A percentile compares a stretch with the other conserved stretches of the same genome.
Evolutionary conservation across 2,888 invertebrate species (phyloP).

Genomic region (Caenorhabditis sulstoni): DNA sequence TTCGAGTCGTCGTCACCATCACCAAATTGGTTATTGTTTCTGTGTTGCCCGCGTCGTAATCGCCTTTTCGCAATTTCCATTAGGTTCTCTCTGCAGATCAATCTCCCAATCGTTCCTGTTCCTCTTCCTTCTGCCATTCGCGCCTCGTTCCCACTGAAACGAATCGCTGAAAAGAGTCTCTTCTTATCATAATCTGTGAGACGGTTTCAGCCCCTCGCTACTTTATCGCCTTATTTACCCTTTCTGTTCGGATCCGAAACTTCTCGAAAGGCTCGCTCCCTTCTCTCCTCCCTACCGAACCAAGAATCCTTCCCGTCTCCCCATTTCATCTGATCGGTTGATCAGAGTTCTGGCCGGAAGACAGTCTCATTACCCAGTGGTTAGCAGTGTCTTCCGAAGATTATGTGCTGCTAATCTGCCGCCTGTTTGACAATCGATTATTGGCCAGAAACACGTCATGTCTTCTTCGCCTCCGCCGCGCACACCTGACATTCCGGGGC

Average conservation of each 20-base stretch:
- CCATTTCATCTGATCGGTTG: not conserved
- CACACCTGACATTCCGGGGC: constrained; percentile 41
- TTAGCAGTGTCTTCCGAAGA: constrained; percentile 44
- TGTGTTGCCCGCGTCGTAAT: constrained; percentile 35
- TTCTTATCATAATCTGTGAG: constrained; percentile 30
- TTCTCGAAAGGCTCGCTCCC: too few relatives aligned
- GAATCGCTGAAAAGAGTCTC: constrained; percentile 4
- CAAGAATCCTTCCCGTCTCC: constrained; percentile 11
- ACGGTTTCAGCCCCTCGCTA: constrained; percentile 2
- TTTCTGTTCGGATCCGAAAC: too few relatives aligned
- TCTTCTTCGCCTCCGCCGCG: constrained; percentile 2
- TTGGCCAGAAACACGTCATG: constrained; percentile 44
- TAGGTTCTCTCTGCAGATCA: constrained; percentile 37
- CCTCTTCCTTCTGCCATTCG: constrained; percentile 22
- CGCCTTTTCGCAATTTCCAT: constrained; percentile 54
- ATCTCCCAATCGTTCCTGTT: constrained; percentile 14
- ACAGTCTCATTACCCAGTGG: constrained; percentile 30
- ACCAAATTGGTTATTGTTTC: constrained; percentile 60
- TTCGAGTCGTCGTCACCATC: constrained; percentile 56
- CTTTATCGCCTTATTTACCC: constrained; percentile 12
- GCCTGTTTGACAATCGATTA: constrained; percentile 57
- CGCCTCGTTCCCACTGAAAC: not conserved
- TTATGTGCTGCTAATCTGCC: constrained; percentile 46
- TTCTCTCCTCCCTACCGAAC: constrained; percentile 9
- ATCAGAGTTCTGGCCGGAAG: constrained; percentile 48